Evolutionary conservation across 2,113 vertebrate species (phyloP).

Genomic region (Ictalurus furcatus): DNA sequence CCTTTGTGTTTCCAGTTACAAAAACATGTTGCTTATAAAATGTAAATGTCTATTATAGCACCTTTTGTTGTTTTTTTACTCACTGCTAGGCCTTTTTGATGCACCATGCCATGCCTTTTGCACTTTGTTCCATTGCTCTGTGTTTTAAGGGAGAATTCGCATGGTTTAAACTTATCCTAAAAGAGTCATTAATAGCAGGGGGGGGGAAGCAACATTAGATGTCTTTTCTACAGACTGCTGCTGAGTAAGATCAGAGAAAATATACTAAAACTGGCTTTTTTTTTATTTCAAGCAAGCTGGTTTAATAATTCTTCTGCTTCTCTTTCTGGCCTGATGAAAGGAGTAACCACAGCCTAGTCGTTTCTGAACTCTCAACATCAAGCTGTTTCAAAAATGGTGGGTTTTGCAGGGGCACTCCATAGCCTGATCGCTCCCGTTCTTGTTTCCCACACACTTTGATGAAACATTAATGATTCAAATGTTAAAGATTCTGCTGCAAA

Average conservation of each 20-base stretch:
- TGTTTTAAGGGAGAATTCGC: not conserved
- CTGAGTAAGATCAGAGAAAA: constrained; percentile 1
- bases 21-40: not conserved
- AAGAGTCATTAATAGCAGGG: constrained; percentile 4
- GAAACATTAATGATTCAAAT: constrained; percentile 59
- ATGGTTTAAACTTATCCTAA: constrained; percentile 1
- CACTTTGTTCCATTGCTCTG: not conserved
- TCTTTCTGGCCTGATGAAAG: constrained; percentile 22
- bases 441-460: constrained; percentile 53
- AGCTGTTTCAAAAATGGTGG: constrained; percentile 27
- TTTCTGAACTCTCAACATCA: constrained; percentile 31
- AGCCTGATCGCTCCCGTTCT: constrained; percentile 34
- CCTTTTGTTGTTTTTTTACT: not conserved
- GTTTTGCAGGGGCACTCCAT: constrained; percentile 6
- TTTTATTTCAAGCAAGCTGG: constrained; percentile 1
- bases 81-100: not conserved
- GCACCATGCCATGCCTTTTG: not conserved
- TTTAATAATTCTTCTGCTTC: constrained; percentile 31
- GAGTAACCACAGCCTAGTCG: not conserved
- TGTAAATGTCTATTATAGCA: not conserved
- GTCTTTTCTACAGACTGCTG: not conserved
- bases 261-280: not conserved
- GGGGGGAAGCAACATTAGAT: not conserved
- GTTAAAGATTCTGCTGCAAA: constrained; percentile 46
- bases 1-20: not conserved